A percentile compares a stretch with the other conserved stretches of the same genome.
phyloP scores from a whole-genome alignment of 2,113 vertebrate genomes.

The Coturnix japonica region DNA sequence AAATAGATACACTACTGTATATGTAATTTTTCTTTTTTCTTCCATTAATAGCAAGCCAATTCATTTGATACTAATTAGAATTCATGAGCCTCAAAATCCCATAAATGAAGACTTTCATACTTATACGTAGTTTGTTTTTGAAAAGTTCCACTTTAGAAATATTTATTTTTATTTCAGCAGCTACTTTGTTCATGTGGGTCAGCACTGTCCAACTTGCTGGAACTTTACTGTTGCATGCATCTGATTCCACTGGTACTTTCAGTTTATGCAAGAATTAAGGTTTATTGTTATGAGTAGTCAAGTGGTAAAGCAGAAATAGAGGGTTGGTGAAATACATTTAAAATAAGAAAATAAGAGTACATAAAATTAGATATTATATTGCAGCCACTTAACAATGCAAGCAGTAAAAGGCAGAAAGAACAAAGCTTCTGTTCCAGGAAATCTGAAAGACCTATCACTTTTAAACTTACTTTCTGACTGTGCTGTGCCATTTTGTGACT shows the following conservation, averaged over 20 bases:
- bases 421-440: neutral
- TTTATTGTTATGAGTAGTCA: neutral
- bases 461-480: neutral
- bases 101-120: neutral
- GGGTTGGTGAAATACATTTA: neutral
- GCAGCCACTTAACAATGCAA: neutral
- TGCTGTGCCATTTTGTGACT: neutral
- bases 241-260: neutral
- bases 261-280: neutral
- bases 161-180: neutral
- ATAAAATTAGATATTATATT: neutral
- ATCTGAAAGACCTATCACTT: neutral
- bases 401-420: neutral
- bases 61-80: neutral
- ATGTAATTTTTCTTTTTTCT: neutral
- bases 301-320: neutral
- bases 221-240: neutral
- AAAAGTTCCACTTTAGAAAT: neutral
- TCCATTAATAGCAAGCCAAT: neutral
- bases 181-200: neutral
- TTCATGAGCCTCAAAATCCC: neutral
- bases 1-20: neutral
- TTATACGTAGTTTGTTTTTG: neutral
- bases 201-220: neutral
- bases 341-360: neutral